Conservation (phyloP, 2,888 invertebrate genomes). For the Leucozona laternaria region DNA sequence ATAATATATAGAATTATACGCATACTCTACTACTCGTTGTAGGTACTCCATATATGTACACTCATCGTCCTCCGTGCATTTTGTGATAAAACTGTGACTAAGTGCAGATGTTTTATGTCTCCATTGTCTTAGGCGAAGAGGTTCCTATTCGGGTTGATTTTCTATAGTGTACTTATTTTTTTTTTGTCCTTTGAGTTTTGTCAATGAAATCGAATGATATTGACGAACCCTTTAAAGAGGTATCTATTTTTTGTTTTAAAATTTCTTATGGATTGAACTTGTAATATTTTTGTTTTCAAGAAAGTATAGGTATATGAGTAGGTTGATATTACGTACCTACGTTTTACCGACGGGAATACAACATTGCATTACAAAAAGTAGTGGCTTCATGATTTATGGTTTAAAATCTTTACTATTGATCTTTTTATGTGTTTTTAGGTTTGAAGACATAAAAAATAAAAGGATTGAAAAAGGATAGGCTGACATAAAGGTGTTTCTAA, state of each 20-base stretch:
- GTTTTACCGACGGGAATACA: constrained; percentile 64
- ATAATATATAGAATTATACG: not conserved
- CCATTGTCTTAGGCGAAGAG: constrained; percentile 47
- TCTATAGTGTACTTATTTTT: constrained; percentile 18
- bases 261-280: not conserved
- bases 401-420: not conserved
- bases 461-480: constrained; percentile 1
- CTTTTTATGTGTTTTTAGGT: not conserved
- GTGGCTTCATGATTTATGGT: not conserved
- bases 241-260: constrained; percentile 2
- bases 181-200: constrained; percentile 42
- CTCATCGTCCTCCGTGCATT: constrained; percentile 31
- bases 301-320: not conserved
- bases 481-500: not conserved
- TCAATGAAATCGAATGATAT: constrained; percentile 71
- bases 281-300: not conserved
- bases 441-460: not conserved
- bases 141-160: constrained; percentile 33
- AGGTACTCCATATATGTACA: not conserved
- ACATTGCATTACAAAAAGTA: not conserved
- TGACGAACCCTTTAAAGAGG: constrained; percentile 57
- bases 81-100: constrained; percentile 62
- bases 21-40: no score
- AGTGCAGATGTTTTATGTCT: constrained; percentile 73
- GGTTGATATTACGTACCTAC: no score